Base-by-base conservation (phyloP, 2,113 vertebrate genomes). In the Solea senegalensis region DNA sequence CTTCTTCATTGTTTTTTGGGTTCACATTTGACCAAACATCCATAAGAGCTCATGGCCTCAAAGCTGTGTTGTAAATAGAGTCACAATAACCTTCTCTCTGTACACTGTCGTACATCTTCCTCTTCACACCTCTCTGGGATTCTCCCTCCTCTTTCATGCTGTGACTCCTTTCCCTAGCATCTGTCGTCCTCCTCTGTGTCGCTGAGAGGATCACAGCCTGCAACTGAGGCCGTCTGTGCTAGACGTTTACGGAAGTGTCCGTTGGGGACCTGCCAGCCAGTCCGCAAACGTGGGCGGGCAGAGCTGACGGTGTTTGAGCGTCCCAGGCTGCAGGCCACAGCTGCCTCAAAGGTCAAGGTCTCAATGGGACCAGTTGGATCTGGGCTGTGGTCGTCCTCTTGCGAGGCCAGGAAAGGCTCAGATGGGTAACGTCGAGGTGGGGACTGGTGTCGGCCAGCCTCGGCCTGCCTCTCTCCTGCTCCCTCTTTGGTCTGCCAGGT, bases 321-420 rank as follows among this genome's bases (percentile, higher is more conserved):
- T 76, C 97, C 97, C 44, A 98, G 92, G 90, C 96, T 98, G 79
- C 96, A 97, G 69, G 97, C 97, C 85, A 98, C 95, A 0, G 97
- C 97, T 1, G 96, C 97, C 86, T 98, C 97, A 8, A 99, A 99
- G 88, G 97, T 98, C 87, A 99, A 94, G 4, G 96, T 98, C 92
- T 99, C 97, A 94, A 98, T 95, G 89, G 95, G 95, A 10, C 87
- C 88, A 1, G 95, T 94, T 73, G 96, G 96, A 93, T 98, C 97
- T 2, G 97, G 97, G 90, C 96, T 94, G 51, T 97, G 95, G 69
- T 96, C 95, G 70, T 95, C 97, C 54, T 99, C 97, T 51, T 95
- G 97, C 66, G 95, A 91, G 63, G 95, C 93, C 90, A 98, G 93
- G 92, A 96, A 98, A 52, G 97, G 97, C 92, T 99, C 97, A 0